A percentile compares a stretch with the other conserved stretches of the same genome.
These are phyloP conservation scores for Sericinus montela DNA, from an alignment of 2,888 invertebrate genomes.

Conservation along the genomic window DNA sequence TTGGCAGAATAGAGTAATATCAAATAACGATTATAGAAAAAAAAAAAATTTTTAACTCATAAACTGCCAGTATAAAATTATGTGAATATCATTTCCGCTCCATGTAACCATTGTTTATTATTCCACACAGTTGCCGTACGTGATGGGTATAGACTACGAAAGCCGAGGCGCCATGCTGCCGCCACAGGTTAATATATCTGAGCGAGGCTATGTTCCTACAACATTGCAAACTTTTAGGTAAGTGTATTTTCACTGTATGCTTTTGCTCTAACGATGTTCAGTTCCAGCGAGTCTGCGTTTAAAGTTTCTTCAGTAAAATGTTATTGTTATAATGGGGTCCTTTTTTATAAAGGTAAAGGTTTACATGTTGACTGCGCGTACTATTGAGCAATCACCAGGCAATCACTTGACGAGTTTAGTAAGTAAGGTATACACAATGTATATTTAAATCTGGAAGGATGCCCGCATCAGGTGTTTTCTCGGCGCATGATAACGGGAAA, in stretches of 20 bases:
- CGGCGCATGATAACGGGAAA: too few species aligned
- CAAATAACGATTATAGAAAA: neutral
- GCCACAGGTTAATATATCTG: constrained; percentile 91
- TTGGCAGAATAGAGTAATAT: too few species aligned
- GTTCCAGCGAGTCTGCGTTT: too few species aligned
- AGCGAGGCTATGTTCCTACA: constrained; percentile 88
- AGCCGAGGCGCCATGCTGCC: constrained; percentile 87
- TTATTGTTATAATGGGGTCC: too few species aligned
- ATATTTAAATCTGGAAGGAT: too few species aligned
- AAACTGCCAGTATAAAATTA: constrained; percentile 9
- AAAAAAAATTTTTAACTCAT: neutral
- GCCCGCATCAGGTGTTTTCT: too few species aligned
- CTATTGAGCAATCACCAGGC: too few species aligned
- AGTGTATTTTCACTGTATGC: constrained; percentile 21
- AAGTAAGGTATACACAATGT: too few species aligned
- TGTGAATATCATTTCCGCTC: constrained; percentile 9
- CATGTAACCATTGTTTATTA: constrained; percentile 33
- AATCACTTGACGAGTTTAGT: too few species aligned
- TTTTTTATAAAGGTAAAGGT: too few species aligned
- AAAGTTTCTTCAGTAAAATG: too few species aligned
- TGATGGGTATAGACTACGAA: constrained; percentile 87
- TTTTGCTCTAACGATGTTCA: neutral
- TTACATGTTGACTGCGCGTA: too few species aligned
- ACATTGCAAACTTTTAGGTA: constrained; percentile 86
- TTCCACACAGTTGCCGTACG: constrained; percentile 84